These are phyloP conservation scores for Drosophila paucipuncta DNA, from an alignment of 2,888 invertebrate species.

Conservation along the genomic window DNA sequence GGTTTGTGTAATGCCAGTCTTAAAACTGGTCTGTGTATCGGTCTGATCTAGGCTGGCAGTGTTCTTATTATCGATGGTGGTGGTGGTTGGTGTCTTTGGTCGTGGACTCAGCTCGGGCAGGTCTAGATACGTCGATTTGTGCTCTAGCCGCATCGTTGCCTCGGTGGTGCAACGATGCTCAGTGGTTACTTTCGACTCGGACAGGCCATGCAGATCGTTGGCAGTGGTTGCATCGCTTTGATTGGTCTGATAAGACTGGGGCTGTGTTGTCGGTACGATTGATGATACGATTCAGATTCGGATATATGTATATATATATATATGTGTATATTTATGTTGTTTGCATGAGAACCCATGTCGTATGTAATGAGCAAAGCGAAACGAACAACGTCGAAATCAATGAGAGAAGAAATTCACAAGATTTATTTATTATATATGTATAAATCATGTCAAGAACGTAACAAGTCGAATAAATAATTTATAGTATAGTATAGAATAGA, in stretches of 20 bases:
- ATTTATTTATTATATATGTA: conserved; percentile 73
- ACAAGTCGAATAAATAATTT: conserved; percentile 50
- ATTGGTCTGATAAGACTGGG: conserved; percentile 81
- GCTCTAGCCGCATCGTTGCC: conserved; percentile 86
- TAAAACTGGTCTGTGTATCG: conserved; percentile 57
- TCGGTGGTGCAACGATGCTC: conserved; percentile 86
- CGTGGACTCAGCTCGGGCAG: conserved; percentile 78
- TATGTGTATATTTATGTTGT: conserved; percentile 24
- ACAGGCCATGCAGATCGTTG: conserved; percentile 84
- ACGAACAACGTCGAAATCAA: conserved; percentile 81
- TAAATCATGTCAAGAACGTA: conserved; percentile 63
- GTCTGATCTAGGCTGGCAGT: conserved; percentile 67
- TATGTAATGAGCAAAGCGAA: conserved; percentile 74
- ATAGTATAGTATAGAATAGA: conserved; percentile 33
- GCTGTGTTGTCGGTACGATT: conserved; percentile 69
- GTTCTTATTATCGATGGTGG: conserved; percentile 41
- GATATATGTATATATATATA: conserved; percentile 12
- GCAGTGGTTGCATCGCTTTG: conserved; percentile 81
- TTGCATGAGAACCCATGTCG: conserved; percentile 56
- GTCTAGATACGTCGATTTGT: conserved; percentile 83
- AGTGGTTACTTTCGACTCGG: conserved; percentile 85
- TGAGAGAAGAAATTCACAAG: conserved; percentile 83
- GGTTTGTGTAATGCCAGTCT: conserved; percentile 71
- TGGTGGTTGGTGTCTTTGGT: conserved; percentile 67
- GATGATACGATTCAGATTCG: conserved; percentile 27